These are phyloP conservation scores for Hippocampus zosterae DNA, from an alignment of 2,113 vertebrate species.

Conservation along the genomic window DNA sequence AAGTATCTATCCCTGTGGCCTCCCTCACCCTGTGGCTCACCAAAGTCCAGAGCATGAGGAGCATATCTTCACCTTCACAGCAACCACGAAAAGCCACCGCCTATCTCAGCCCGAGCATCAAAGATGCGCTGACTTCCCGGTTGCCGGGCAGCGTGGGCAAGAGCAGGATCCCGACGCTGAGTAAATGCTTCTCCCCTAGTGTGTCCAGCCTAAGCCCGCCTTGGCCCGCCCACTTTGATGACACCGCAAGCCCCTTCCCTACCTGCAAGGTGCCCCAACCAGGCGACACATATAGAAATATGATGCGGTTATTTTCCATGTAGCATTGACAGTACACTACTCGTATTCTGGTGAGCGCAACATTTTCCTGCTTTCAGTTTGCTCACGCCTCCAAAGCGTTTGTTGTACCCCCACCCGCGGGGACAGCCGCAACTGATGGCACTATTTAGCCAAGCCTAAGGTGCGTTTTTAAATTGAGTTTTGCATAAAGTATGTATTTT, in stretches of 20 bases:
- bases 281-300: conserved; percentile 76
- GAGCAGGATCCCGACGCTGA: conserved; percentile 80
- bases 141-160: conserved; percentile 42
- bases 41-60: conserved; percentile 83
- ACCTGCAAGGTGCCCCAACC: conserved; percentile 81
- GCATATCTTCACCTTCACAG: conserved; percentile 77
- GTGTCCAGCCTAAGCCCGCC: conserved; percentile 73
- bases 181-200: conserved; percentile 70
- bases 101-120: conserved; percentile 87
- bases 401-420: conserved; percentile 84
- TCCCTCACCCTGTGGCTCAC: conserved; percentile 84
- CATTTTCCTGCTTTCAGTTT: conserved; percentile 69
- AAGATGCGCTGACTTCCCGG: conserved; percentile 74
- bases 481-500: background rate
- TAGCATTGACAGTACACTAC: background rate
- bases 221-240: conserved; percentile 66
- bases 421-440: conserved; percentile 84
- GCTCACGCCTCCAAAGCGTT: conserved; percentile 87
- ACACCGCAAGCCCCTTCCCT: conserved; percentile 37
- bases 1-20: conserved; percentile 67
- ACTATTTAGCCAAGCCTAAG: background rate
- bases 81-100: conserved; percentile 87
- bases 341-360: background rate
- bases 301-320: background rate
- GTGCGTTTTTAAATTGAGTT: background rate